phyloP scores from a whole-genome alignment of 1,140 invertebrate species.

The Drosophila ficusphila region DNA sequence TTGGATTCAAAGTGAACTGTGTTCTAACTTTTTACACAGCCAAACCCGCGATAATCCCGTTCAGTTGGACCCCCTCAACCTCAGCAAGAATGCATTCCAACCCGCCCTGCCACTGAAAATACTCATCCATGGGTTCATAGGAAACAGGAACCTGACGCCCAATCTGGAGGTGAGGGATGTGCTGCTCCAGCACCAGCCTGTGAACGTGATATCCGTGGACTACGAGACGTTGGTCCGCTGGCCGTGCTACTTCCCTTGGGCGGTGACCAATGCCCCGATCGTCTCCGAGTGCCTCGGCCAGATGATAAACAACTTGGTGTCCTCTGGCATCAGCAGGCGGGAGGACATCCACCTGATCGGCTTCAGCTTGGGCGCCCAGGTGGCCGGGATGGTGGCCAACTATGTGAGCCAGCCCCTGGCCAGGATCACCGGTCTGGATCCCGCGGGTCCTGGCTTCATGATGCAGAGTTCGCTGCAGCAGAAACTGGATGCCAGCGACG shows the following conservation, averaged over 20 bases:
- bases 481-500: constrained; percentile 85
- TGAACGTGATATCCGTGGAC: constrained; percentile 85
- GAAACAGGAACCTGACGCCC: constrained; percentile 59
- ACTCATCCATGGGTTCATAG: constrained; percentile 81
- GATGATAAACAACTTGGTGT: constrained; percentile 78
- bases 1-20: no score
- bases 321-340: constrained; percentile 85
- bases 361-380: constrained; percentile 94
- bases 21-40: no score
- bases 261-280: constrained; percentile 85
- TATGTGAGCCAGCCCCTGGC: constrained; percentile 52
- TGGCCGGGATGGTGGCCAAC: constrained; percentile 92
- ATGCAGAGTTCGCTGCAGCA: constrained; percentile 16
- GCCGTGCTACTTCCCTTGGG: constrained; percentile 85
- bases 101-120: constrained; percentile 73
- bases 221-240: constrained; percentile 84
- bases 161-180: constrained; percentile 71
- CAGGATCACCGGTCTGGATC: constrained; percentile 80
- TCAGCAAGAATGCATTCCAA: constrained; percentile 66
- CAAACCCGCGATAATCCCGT: constrained; percentile 38
- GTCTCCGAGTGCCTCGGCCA: constrained; percentile 84
- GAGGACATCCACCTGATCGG: constrained; percentile 91
- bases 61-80: constrained; percentile 51
- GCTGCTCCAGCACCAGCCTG: constrained; percentile 73
- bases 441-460: constrained; percentile 74